Evolutionary conservation across 2,113 vertebrate genomes (phyloP).

Genomic region (Stigmatopora nigra): DNA sequence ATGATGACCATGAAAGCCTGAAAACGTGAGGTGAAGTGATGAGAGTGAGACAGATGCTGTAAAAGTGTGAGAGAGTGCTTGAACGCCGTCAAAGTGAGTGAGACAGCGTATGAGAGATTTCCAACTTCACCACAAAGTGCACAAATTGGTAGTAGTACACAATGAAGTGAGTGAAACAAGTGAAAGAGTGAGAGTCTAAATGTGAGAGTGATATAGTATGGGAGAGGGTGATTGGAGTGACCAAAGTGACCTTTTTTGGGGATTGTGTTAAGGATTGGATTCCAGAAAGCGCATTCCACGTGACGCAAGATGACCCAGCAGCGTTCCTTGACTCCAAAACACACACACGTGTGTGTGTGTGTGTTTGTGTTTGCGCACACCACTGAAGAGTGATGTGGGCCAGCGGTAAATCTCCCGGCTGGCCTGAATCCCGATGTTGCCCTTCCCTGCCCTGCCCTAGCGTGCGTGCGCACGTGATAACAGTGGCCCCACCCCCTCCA

Average conservation of each 20-base stretch:
- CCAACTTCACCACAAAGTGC: too few species aligned
- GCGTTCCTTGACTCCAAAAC: not conserved
- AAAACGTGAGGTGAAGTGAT: too few species aligned
- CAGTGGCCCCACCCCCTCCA: not conserved
- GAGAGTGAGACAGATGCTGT: too few species aligned
- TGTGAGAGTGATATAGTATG: not conserved
- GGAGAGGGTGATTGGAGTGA: not conserved
- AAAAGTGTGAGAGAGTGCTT: too few species aligned
- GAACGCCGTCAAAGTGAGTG: too few species aligned
- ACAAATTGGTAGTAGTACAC: too few species aligned
- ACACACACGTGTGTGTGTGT: constrained; percentile 7
- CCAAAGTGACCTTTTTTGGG: not conserved
- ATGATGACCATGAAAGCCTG: too few species aligned
- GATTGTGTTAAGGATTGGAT: not conserved
- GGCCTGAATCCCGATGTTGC: constrained; percentile 43
- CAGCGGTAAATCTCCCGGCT: constrained; percentile 68
- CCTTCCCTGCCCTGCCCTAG: not conserved
- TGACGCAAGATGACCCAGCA: not conserved
- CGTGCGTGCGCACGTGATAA: too few species aligned
- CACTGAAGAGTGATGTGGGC: constrained; percentile 59
- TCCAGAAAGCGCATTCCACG: not conserved
- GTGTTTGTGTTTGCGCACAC: not conserved
- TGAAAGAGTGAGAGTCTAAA: too few species aligned
- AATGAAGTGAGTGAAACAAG: too few species aligned
- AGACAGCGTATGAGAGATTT: too few species aligned